A percentile compares a stretch with the other conserved stretches of the same genome.
Conservation (phyloP, 2,888 invertebrate genomes). For the Luffia ferchaultella region DNA sequence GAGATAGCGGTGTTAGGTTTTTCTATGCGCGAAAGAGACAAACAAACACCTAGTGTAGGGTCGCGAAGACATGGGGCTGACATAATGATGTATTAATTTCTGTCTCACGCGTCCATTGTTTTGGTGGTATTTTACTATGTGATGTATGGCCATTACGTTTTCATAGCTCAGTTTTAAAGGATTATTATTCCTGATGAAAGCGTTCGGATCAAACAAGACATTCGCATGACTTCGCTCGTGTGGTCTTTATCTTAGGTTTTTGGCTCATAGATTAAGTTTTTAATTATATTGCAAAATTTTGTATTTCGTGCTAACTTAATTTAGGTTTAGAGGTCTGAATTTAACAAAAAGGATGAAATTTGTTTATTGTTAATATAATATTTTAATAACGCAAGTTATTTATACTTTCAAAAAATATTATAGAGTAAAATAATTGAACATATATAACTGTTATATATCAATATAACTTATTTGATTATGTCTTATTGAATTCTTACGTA, state of each 20-base stretch:
- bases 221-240: no score
- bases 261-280: background rate
- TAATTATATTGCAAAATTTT: no score
- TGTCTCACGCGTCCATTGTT: conserved; percentile 59
- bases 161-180: conserved; percentile 45
- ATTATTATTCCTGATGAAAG: background rate
- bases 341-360: no score
- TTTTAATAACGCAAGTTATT: no score
- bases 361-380: no score
- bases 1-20: conserved; percentile 19
- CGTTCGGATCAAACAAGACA: no score
- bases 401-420: no score
- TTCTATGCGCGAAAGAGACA: conserved; percentile 12
- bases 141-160: conserved; percentile 64
- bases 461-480: background rate
- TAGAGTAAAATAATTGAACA: no score
- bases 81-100: conserved; percentile 68
- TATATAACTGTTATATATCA: background rate
- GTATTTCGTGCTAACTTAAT: no score
- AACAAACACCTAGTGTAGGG: conserved; percentile 8
- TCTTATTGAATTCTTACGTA: background rate
- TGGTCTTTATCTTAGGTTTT: background rate
- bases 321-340: no score
- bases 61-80: conserved; percentile 42
- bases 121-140: conserved; percentile 57